Evolutionary conservation across 1,140 invertebrate genomes (phyloP).

Genomic region (Drosophila lowei): DNA sequence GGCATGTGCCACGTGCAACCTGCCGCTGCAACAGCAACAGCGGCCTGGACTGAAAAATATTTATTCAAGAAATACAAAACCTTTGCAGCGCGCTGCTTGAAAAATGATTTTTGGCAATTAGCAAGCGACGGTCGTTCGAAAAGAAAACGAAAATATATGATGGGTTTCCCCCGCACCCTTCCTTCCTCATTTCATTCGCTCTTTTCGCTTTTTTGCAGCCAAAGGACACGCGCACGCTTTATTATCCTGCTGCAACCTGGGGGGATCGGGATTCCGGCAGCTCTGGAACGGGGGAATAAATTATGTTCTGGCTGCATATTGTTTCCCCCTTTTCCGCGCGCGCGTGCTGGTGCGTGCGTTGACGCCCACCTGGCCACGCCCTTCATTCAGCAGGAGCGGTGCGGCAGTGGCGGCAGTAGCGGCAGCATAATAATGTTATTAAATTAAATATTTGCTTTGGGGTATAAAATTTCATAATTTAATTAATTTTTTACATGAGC

Average conservation of each 20-base stretch:
- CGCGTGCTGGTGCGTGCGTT: slow-evolving; percentile 72
- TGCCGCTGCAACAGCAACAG: slow-evolving; percentile 22
- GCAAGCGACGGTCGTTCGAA: slow-evolving; percentile 39
- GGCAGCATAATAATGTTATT: slow-evolving; percentile 78
- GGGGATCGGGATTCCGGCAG: slow-evolving; percentile 11
- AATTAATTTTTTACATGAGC: slow-evolving; percentile 71
- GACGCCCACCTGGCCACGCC: slow-evolving; percentile 60
- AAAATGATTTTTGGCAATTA: slow-evolving; percentile 81
- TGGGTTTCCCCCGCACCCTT: not conserved
- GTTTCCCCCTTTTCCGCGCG: slow-evolving; percentile 18
- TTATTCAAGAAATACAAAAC: slow-evolving; percentile 34
- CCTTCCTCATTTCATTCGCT: slow-evolving; percentile 15
- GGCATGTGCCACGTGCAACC: slow-evolving; percentile 26
- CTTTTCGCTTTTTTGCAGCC: slow-evolving; percentile 19
- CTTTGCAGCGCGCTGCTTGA: slow-evolving; percentile 50
- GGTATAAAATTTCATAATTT: slow-evolving; percentile 80
- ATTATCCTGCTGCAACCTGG: slow-evolving; percentile 74
- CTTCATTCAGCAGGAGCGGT: slow-evolving; percentile 1
- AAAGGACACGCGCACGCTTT: slow-evolving; percentile 64
- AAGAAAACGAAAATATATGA: slow-evolving; percentile 29
- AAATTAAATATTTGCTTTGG: slow-evolving; percentile 79
- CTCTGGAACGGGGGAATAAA: slow-evolving; percentile 28
- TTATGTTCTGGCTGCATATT: slow-evolving; percentile 57
- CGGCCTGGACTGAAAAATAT: slow-evolving; percentile 19
- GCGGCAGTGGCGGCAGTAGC: not conserved